These are phyloP conservation scores for Hyles lineata DNA, from an alignment of 2,888 invertebrate species.

Conservation along the genomic window DNA sequence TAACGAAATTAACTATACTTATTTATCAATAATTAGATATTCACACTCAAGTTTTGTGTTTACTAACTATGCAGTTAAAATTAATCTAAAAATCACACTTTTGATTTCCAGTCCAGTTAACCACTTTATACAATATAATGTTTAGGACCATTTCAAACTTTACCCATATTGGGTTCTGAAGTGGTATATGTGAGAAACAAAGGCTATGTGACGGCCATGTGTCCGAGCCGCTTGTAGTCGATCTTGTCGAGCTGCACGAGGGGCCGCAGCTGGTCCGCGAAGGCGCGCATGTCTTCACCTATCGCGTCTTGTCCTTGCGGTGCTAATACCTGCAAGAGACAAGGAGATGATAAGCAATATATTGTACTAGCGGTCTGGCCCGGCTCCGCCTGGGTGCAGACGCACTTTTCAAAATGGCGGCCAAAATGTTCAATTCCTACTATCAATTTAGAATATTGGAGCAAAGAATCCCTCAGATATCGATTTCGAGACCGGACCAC, in stretches of 20 bases:
- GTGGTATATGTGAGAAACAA: slow-evolving; percentile 53
- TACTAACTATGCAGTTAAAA: no score
- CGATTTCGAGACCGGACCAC: no score
- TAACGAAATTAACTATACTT: no score
- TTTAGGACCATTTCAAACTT: slow-evolving; percentile 1
- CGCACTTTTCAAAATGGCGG: no score
- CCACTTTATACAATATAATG: neutral
- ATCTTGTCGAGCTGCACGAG: slow-evolving; percentile 96
- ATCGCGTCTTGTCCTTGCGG: slow-evolving; percentile 97
- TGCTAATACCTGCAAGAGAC: slow-evolving; percentile 87
- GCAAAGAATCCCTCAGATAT: no score
- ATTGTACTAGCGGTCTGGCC: no score
- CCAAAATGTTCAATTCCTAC: no score
- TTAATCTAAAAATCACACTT: no score
- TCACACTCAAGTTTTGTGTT: no score
- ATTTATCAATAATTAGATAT: no score
- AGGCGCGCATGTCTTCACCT: slow-evolving; percentile 97
- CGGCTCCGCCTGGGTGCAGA: no score
- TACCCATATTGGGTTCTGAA: neutral
- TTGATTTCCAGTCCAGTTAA: neutral
- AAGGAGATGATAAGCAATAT: neutral
- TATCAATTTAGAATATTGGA: no score
- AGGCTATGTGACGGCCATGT: slow-evolving; percentile 73
- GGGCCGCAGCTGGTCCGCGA: slow-evolving; percentile 97
- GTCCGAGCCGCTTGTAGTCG: slow-evolving; percentile 91